Base-by-base conservation (phyloP, 2,888 invertebrate genomes). In the Pandemis corylana region DNA sequence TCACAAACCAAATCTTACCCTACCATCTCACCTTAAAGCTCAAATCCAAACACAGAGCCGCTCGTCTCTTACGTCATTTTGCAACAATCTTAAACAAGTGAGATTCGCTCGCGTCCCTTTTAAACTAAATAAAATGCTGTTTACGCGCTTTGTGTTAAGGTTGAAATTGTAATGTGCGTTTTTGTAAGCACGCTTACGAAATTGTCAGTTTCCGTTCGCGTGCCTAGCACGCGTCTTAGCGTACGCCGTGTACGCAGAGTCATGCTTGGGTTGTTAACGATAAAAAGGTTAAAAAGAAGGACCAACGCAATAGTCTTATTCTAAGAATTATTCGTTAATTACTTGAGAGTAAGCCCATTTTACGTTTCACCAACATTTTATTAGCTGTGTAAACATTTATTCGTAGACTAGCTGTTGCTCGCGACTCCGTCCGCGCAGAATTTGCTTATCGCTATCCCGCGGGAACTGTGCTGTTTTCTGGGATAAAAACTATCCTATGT, bases 161-260 rank as follows among this genome's bases (percentile, higher is more conserved):
- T 68, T 68, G 59, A 59, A 44, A 20, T 44, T 46, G 15, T 9
- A 44, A 59, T 44, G 12, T 13, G 7, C 28, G 0, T 13, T 44
- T 56, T 42, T 56, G 9, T 10, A 56, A n/a, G 44, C 28, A 28
- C 20, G 28, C 9, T 68, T 44, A 44, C 15, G 9, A 44, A 59
- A 68, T 13, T 13, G 10, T 10, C 12, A 15, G 15, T 44, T 68
- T 68, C 68, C 68, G 68, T 59, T 68, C 59, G 68, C 20, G 68
- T 68, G 68, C 5, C 56, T 59, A n/a, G 68, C 68, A 68, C 68
- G 68, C 44, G 68, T 12, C 42, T 68, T 10, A 15, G 59, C 66
- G n/a, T 41, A 9, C 7, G 66, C 66, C 28, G 4, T 2, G 28
- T 20, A 56, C 9, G 7, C 15, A 4, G 15, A 0, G 62, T 9